Evolutionary conservation across 2,888 invertebrate genomes (phyloP).

Genomic region (Lepeophtheirus nordmannii): DNA sequence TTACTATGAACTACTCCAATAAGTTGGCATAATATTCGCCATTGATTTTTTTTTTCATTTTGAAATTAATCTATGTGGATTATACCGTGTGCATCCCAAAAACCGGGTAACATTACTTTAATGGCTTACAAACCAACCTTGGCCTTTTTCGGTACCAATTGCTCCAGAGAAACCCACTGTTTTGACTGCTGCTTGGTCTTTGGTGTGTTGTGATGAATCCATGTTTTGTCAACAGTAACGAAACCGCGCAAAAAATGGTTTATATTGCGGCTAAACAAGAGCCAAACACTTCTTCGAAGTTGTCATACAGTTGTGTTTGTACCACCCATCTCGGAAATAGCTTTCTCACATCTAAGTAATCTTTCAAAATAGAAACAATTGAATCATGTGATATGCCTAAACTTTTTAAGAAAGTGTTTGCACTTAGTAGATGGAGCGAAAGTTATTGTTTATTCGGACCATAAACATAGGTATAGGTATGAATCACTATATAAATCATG

Average conservation of each 20-base stretch:
- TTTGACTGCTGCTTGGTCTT: neutral
- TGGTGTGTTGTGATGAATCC: neutral
- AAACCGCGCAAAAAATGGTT: neutral
- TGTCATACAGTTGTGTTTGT: neutral
- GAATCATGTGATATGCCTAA: too few relatives aligned
- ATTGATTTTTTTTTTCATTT: neutral
- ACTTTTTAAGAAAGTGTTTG: too few relatives aligned
- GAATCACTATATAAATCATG: too few relatives aligned
- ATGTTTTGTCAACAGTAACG: neutral
- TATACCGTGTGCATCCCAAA: neutral
- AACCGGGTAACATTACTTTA: neutral
- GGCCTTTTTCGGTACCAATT: neutral
- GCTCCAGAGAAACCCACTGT: neutral
- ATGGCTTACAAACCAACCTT: neutral
- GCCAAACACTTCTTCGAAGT: neutral
- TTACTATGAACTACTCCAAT: too few relatives aligned
- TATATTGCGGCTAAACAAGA: neutral
- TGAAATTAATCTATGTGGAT: slow-evolving; percentile 1
- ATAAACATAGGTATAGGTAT: too few relatives aligned
- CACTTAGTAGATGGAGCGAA: too few relatives aligned
- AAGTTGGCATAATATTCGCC: neutral
- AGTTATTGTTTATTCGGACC: too few relatives aligned
- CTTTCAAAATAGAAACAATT: neutral
- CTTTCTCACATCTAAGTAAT: neutral
- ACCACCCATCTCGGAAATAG: neutral